Percentiles rank a stretch among this genome's conserved stretches.
Evolutionary conservation across 2,113 vertebrate species (phyloP).

Genomic region (Promerops cafer): DNA sequence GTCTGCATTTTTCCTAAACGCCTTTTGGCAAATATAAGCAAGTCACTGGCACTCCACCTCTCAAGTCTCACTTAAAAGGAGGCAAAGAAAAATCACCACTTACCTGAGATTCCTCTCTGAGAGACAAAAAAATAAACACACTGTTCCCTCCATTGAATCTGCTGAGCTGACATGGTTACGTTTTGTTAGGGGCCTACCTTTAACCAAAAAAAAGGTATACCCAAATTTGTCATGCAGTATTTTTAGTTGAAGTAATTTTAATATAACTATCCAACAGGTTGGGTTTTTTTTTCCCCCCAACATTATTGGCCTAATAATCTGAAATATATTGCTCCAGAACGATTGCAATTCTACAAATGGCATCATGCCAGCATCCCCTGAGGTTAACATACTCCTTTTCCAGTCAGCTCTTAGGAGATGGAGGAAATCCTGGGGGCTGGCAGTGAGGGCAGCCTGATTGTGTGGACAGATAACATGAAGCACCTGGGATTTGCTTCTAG

Average conservation of each 20-base stretch:
- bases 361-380: background rate
- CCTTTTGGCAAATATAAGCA: background rate
- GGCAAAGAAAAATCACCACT: background rate
- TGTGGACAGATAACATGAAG: background rate
- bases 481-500: background rate
- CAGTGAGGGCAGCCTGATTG: background rate
- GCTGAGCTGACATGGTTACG: background rate
- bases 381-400: background rate
- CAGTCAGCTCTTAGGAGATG: background rate
- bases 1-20: background rate
- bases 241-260: background rate
- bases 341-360: background rate
- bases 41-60: background rate
- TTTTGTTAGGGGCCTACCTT: background rate
- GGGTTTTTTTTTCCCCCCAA: background rate
- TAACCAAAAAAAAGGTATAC: background rate
- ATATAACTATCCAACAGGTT: background rate
- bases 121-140: background rate
- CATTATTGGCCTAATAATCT: background rate
- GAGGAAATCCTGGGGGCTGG: background rate
- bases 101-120: background rate
- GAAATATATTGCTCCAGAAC: background rate
- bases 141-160: background rate
- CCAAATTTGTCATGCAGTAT: background rate
- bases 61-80: background rate